These are phyloP conservation scores for Mustela nigripes DNA, from an alignment of 2,113 vertebrate genomes.

Conservation along the genomic window DNA sequence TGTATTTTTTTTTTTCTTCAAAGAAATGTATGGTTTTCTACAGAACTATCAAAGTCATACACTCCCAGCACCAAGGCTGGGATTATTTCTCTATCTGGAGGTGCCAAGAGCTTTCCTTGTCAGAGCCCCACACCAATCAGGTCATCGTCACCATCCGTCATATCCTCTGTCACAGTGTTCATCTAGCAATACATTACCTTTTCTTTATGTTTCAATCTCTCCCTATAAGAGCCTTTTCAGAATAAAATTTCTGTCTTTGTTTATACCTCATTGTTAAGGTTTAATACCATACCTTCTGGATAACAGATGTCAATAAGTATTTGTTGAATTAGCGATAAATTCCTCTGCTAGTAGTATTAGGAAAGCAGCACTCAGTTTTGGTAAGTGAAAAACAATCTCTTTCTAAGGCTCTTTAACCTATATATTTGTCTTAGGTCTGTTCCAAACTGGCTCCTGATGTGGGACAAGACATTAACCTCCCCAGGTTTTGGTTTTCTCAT, in stretches of 20 bases:
- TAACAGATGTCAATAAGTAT: not conserved
- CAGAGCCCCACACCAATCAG: not conserved
- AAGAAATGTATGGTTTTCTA: conserved; percentile 22
- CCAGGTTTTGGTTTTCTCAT: not conserved
- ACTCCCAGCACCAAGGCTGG: not conserved
- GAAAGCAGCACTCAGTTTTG: not conserved
- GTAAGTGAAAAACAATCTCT: not conserved
- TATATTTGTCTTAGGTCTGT: not conserved
- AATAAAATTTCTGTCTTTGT: not conserved
- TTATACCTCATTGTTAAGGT: not conserved
- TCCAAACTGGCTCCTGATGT: not conserved
- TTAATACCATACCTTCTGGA: not conserved
- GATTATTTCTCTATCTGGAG: not conserved
- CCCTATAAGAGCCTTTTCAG: not conserved
- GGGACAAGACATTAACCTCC: not conserved
- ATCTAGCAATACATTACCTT: not conserved
- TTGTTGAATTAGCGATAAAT: not conserved
- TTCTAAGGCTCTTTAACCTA: not conserved
- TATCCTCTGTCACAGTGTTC: not conserved
- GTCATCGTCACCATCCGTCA: not conserved
- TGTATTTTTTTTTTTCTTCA: not conserved
- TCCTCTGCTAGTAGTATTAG: no score
- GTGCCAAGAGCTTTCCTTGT: no score
- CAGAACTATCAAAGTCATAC: not conserved
- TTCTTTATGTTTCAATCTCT: conserved; percentile 6